A percentile compares a stretch with the other conserved stretches of the same genome.
Evolutionary conservation across 2,797 vertebrate genomes (phyloP).

Genomic region (Chrosomus eos): DNA sequence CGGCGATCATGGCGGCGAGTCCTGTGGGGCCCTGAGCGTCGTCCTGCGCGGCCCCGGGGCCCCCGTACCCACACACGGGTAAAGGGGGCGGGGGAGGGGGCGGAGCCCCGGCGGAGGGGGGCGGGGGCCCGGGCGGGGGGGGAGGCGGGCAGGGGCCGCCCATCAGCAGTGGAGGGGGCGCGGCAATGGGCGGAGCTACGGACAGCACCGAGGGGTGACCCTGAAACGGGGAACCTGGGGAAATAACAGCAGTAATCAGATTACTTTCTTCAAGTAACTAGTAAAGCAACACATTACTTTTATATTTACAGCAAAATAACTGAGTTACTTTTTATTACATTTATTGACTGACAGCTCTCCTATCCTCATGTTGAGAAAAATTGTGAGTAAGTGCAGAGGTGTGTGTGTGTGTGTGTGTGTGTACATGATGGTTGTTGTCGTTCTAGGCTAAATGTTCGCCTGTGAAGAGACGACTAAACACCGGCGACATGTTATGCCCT

Average conservation of each 20-base stretch:
- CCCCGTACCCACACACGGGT: constrained; percentile 67
- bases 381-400: too few relatives aligned
- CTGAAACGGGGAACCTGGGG: constrained; percentile 87
- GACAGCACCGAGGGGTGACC: constrained; percentile 88
- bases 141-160: constrained; percentile 73
- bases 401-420: too few relatives aligned
- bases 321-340: too few relatives aligned
- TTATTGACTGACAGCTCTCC: too few relatives aligned
- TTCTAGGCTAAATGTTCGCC: too few relatives aligned
- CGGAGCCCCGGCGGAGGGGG: constrained; percentile 72
- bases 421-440: too few relatives aligned
- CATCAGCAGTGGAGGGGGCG: constrained; percentile 80
- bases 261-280: too few relatives aligned
- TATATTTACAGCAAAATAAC: too few relatives aligned
- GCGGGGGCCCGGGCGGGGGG: constrained; percentile 77
- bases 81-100: constrained; percentile 74
- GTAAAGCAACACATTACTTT: too few relatives aligned
- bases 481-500: too few relatives aligned
- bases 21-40: constrained; percentile 83
- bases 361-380: too few relatives aligned
- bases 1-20: constrained; percentile 93
- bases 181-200: constrained; percentile 76
- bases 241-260: not conserved
- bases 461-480: too few relatives aligned
- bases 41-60: constrained; percentile 74